phyloP scores from a whole-genome alignment of 2,113 vertebrate genomes.

The Dromas ardeola region DNA sequence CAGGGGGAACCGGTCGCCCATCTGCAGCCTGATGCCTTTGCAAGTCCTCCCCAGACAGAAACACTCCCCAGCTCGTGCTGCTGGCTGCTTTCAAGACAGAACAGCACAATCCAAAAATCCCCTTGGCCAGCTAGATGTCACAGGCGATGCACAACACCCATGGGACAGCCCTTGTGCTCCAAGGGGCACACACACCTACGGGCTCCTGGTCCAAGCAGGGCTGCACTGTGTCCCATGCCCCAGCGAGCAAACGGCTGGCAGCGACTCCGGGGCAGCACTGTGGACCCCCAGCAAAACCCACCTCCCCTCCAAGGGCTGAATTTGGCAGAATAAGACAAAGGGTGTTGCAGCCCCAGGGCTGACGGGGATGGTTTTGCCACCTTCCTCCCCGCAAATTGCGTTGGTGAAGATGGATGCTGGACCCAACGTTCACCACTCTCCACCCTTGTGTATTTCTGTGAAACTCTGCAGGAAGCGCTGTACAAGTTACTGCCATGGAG shows the following conservation, averaged over 20 bases:
- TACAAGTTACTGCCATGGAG: background rate
- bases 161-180: background rate
- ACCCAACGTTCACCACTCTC: background rate
- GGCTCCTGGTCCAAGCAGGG: background rate
- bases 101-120: background rate
- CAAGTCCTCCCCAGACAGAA: background rate
- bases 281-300: background rate
- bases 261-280: background rate
- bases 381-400: background rate
- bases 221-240: background rate
- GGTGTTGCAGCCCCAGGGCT: background rate
- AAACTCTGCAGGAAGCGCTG: background rate
- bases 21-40: background rate
- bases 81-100: background rate
- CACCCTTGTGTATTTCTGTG: background rate
- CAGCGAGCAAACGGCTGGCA: accelerated
- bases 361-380: background rate
- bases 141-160: background rate
- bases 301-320: background rate
- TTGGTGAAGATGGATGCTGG: background rate
- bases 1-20: background rate
- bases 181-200: accelerated
- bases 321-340: background rate
- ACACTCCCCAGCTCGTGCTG: background rate
- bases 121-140: background rate